Evolutionary conservation across 2,797 vertebrate species (phyloP).

Genomic region (Meriones psammophilus): DNA sequence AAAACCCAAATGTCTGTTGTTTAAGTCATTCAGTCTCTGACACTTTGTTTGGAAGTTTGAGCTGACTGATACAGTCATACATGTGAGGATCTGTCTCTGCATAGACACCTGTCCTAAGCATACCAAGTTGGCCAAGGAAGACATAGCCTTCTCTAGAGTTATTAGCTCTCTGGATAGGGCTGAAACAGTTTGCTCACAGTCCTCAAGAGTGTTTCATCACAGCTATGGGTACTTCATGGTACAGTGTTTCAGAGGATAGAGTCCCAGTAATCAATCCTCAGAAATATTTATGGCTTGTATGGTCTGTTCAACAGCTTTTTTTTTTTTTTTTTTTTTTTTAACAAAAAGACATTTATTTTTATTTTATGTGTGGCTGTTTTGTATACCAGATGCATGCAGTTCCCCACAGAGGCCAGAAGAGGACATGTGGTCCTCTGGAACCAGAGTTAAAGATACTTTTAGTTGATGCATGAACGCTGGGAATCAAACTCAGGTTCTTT

Average conservation of each 20-base stretch:
- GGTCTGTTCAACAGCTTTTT: background rate
- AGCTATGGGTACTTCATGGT: too few relatives aligned
- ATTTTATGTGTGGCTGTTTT: background rate
- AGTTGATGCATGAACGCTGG: background rate
- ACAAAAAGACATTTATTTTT: background rate
- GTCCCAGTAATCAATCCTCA: background rate
- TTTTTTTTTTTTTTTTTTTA: background rate
- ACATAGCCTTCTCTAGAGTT: background rate
- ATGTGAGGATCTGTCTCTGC: background rate
- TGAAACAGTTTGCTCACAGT: too few relatives aligned
- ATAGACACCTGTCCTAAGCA: background rate
- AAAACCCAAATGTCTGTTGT: background rate
- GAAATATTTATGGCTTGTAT: background rate
- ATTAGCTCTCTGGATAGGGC: background rate
- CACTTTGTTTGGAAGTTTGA: background rate
- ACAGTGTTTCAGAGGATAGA: background rate
- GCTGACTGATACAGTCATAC: background rate
- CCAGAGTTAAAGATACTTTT: background rate
- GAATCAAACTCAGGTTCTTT: background rate
- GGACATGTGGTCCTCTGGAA: background rate
- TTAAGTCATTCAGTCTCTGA: background rate
- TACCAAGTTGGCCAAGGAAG: background rate
- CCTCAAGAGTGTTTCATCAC: background rate
- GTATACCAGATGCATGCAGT: background rate
- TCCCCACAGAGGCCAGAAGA: background rate